A percentile compares a stretch with the other conserved stretches of the same genome.
Evolutionary conservation across 2,888 invertebrate genomes (phyloP).

Genomic region (Thereva unica): DNA sequence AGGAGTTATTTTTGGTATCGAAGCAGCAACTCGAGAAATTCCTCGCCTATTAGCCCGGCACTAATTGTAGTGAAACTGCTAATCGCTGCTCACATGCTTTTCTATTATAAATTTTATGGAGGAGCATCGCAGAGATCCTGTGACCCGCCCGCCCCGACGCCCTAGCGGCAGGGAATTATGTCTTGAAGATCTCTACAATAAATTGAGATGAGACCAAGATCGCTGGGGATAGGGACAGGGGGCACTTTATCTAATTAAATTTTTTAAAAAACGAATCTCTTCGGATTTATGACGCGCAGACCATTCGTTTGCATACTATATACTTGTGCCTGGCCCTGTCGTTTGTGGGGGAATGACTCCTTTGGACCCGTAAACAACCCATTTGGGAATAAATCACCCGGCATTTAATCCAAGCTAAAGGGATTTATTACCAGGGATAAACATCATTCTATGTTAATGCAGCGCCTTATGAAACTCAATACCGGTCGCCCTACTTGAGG

Average conservation of each 20-base stretch:
- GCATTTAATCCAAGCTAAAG: slow-evolving; percentile 30
- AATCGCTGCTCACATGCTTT: neutral
- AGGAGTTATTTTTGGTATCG: too few relatives aligned
- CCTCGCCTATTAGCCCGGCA: slow-evolving; percentile 2
- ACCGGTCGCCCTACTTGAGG: neutral
- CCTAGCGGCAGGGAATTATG: too few relatives aligned
- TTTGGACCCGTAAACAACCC: slow-evolving; percentile 34
- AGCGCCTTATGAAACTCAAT: slow-evolving; percentile 29
- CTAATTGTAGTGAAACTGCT: neutral
- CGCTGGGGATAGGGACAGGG: too few relatives aligned
- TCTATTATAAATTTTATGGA: neutral
- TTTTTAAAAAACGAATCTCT: too few relatives aligned
- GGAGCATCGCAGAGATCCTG: too few relatives aligned
- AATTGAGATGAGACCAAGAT: too few relatives aligned
- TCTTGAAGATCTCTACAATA: too few relatives aligned
- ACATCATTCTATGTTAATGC: slow-evolving; percentile 33
- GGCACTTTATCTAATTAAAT: too few relatives aligned
- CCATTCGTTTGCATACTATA: too few relatives aligned
- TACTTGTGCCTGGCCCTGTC: too few relatives aligned
- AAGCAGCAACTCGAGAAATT: neutral
- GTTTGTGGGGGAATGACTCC: neutral
- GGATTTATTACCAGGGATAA: slow-evolving; percentile 41
- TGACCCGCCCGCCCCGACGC: too few relatives aligned
- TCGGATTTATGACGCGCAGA: too few relatives aligned
- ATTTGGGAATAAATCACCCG: slow-evolving; percentile 39